Conservation (phyloP, 1,140 invertebrate species). For the Pogonognathellus flavescens region DNA sequence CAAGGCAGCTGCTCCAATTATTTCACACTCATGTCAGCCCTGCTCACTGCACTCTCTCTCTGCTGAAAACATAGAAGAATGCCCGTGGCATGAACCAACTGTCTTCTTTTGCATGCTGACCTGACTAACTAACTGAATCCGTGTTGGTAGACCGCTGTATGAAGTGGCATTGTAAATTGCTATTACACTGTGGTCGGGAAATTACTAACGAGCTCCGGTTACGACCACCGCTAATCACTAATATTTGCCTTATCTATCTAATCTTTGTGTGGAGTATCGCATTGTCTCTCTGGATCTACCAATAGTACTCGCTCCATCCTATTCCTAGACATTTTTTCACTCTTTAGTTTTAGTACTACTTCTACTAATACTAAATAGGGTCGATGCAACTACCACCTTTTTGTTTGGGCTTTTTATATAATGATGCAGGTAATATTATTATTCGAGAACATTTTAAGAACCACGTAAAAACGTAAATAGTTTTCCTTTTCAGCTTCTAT, state of each 20-base stretch:
- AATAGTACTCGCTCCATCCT: too few relatives aligned
- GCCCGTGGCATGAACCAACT: slow-evolving; percentile 38
- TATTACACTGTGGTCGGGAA: slow-evolving; percentile 46
- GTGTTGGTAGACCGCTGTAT: slow-evolving; percentile 38
- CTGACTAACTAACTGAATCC: slow-evolving; percentile 48
- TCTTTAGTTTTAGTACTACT: too few relatives aligned
- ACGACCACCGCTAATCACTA: slow-evolving; percentile 44
- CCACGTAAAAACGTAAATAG: too few relatives aligned
- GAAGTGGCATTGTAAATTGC: slow-evolving; percentile 37
- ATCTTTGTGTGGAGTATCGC: background rate
- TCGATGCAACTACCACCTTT: too few relatives aligned
- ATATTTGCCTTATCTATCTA: slow-evolving; percentile 21
- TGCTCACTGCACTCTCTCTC: background rate
- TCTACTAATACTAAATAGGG: too few relatives aligned
- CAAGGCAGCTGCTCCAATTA: slow-evolving; percentile 47
- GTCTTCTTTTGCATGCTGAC: slow-evolving; percentile 41
- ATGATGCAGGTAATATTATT: too few relatives aligned
- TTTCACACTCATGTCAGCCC: slow-evolving; percentile 37
- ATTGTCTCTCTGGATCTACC: too few relatives aligned
- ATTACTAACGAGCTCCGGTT: slow-evolving; percentile 48
- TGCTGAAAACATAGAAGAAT: background rate
- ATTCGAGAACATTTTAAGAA: too few relatives aligned
- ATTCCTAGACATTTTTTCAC: too few relatives aligned
- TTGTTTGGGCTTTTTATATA: too few relatives aligned
- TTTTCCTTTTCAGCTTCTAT: too few relatives aligned